phyloP scores from a whole-genome alignment of 2,888 invertebrate species.

The Meteorus cinctellus region DNA sequence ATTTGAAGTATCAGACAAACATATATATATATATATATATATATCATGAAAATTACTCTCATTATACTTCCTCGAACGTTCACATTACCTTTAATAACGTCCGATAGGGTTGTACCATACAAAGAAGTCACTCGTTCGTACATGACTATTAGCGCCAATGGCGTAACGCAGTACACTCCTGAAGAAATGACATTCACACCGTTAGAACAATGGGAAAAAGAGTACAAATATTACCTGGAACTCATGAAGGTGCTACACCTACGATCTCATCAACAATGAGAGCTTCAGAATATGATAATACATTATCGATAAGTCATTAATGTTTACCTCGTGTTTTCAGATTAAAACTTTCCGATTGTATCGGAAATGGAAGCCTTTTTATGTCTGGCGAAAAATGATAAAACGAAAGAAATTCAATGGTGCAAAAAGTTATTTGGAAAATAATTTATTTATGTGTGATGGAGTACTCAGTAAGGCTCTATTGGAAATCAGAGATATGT shows the following conservation, averaged over 20 bases:
- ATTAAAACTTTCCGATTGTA: conserved; percentile 82
- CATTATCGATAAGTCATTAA: background rate
- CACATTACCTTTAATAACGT: conserved; percentile 11
- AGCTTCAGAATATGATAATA: conserved; percentile 1
- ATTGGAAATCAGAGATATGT: conserved; percentile 81
- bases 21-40: background rate
- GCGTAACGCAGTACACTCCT: conserved; percentile 84
- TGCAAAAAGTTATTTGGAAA: conserved; percentile 77
- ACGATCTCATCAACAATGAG: conserved; percentile 21
- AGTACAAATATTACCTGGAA: conserved; percentile 86
- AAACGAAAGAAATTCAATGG: conserved; percentile 80
- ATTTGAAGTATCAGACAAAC: conserved; percentile 76
- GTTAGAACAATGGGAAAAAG: conserved; percentile 86
- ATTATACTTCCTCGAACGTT: background rate
- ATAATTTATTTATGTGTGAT: conserved; percentile 84
- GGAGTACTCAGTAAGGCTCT: conserved; percentile 83
- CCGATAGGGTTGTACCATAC: conserved; percentile 82
- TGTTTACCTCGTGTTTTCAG: conserved; percentile 62
- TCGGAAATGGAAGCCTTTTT: conserved; percentile 86
- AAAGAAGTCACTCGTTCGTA: conserved; percentile 81
- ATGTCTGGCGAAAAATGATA: conserved; percentile 85
- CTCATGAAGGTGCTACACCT: conserved; percentile 78
- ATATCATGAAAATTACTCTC: background rate
- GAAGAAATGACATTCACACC: conserved; percentile 87
- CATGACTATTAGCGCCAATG: conserved; percentile 87